A percentile compares a stretch with the other conserved stretches of the same genome.
Conservation (phyloP, 2,113 vertebrate species). For the Ameiurus melas region DNA sequence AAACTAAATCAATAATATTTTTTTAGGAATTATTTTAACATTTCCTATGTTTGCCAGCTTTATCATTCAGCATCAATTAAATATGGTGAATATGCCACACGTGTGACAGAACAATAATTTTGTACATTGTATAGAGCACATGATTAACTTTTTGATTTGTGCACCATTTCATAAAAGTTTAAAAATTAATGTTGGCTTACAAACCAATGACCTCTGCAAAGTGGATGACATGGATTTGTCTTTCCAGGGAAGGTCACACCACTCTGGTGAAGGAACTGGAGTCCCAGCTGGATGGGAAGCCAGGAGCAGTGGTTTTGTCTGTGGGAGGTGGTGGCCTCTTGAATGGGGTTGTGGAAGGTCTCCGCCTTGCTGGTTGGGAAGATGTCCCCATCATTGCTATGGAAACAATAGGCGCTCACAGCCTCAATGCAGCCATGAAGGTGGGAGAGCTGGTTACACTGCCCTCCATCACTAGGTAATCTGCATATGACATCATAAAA, state of each 20-base stretch:
- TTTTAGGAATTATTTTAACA: background rate
- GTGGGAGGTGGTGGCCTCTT: slow-evolving; percentile 90
- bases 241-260: slow-evolving; percentile 82
- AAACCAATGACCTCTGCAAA: background rate
- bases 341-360: slow-evolving; percentile 79
- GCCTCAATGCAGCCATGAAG: slow-evolving; percentile 77
- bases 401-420: slow-evolving; percentile 86
- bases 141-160: background rate
- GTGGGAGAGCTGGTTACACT: slow-evolving; percentile 80
- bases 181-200: background rate
- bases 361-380: slow-evolving; percentile 80
- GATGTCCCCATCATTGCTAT: slow-evolving; percentile 83
- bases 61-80: background rate
- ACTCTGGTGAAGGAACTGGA: slow-evolving; percentile 84
- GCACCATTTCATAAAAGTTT: background rate
- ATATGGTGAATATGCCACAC: background rate
- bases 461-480: slow-evolving; percentile 86
- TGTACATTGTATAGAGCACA: background rate
- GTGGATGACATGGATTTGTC: background rate
- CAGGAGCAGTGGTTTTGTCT: slow-evolving; percentile 79
- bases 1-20: background rate
- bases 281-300: slow-evolving; percentile 73
- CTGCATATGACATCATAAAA: background rate
- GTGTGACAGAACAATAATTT: background rate
- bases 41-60: background rate